These are phyloP conservation scores for Leptogaster cylindrica DNA, from an alignment of 2,888 invertebrate genomes.

Conservation along the genomic window DNA sequence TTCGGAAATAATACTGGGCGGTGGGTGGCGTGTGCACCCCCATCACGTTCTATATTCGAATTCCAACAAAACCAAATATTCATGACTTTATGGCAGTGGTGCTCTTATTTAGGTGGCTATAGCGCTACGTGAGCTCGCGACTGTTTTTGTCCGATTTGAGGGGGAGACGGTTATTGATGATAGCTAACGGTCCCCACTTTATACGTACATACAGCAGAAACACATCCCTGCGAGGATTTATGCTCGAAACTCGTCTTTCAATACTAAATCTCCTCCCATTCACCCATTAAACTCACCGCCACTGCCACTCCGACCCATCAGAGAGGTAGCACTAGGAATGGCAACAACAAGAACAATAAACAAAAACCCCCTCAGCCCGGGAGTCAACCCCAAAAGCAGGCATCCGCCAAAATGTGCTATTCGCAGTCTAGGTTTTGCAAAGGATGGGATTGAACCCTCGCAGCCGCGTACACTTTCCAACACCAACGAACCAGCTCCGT, in stretches of 20 bases:
- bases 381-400: slow-evolving; percentile 21
- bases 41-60: background rate
- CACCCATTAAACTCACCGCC: slow-evolving; percentile 38
- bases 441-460: slow-evolving; percentile 40
- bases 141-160: slow-evolving; percentile 34
- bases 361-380: slow-evolving; percentile 28
- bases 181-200: slow-evolving; percentile 3
- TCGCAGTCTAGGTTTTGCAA: slow-evolving; percentile 27
- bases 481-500: slow-evolving; percentile 22
- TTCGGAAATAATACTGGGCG: background rate
- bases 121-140: background rate
- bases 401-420: slow-evolving; percentile 33
- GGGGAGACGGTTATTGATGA: slow-evolving; percentile 36
- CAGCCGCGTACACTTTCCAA: slow-evolving; percentile 31
- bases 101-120: slow-evolving; percentile 13
- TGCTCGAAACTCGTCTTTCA: slow-evolving; percentile 38
- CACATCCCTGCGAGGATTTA: slow-evolving; percentile 39
- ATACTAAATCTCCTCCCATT: slow-evolving; percentile 42
- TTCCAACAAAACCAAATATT: slow-evolving; percentile 38
- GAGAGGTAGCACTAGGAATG: background rate
- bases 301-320: background rate
- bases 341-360: slow-evolving; percentile 38
- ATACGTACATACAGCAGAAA: slow-evolving; percentile 30
- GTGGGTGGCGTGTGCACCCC: background rate
- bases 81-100: slow-evolving; percentile 30